Conservation (phyloP, 2,797 vertebrate genomes). For the Tragelaphus eurycerus region DNA sequence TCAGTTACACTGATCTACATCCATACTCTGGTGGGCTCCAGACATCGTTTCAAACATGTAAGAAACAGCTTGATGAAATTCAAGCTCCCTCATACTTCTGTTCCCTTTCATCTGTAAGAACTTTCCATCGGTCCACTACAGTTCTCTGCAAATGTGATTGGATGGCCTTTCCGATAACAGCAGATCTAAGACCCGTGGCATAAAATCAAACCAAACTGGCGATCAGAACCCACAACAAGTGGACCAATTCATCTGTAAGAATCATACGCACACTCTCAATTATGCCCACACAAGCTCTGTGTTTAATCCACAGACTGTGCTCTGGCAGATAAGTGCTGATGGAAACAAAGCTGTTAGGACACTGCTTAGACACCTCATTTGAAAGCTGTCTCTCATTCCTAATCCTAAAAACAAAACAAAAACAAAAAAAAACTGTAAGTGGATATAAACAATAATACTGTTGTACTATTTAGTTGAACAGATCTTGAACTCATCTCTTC, state of each 20-base stretch:
- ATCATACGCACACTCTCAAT: not conserved
- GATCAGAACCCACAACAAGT: not conserved
- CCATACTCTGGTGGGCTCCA: not conserved
- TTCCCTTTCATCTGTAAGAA: conserved; percentile 8
- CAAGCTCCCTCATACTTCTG: not conserved
- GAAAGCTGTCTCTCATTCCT: not conserved
- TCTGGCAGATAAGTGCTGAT: not conserved
- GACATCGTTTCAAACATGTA: not conserved
- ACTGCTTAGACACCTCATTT: not conserved
- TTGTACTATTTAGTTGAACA: not conserved
- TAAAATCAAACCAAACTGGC: not conserved
- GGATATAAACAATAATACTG: not conserved
- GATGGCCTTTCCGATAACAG: not conserved
- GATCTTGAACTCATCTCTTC: conserved; percentile 2
- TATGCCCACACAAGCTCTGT: not conserved
- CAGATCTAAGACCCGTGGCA: not conserved
- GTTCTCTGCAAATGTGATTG: not conserved
- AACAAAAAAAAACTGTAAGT: not conserved
- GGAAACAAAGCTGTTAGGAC: not conserved
- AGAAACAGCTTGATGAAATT: not conserved
- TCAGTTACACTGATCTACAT: too few relatives aligned
- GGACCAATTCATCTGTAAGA: not conserved
- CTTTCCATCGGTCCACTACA: not conserved
- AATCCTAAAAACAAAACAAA: not conserved
- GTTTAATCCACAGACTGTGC: not conserved